phyloP scores from a whole-genome alignment of 1,140 invertebrate species.

The Semibalanus balanoides region DNA sequence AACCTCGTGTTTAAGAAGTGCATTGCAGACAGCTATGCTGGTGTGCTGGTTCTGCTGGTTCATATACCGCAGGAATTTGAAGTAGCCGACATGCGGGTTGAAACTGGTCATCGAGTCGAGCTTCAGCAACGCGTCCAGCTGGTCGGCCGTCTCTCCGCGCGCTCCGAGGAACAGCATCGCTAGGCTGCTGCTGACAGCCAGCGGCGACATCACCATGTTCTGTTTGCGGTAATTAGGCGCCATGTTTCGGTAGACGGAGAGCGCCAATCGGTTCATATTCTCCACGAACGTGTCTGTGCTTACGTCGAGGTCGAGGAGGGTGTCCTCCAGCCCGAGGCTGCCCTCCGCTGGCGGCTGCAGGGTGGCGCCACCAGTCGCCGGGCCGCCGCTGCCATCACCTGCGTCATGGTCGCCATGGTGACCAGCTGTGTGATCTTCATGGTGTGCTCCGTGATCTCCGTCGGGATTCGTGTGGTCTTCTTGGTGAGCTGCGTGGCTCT shows the following conservation, averaged over 20 bases:
- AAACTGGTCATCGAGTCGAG: neutral
- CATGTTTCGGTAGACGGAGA: neutral
- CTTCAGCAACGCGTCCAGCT: neutral
- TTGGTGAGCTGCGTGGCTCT: neutral
- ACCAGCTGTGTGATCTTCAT: neutral
- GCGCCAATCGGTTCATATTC: neutral
- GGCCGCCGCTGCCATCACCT: neutral
- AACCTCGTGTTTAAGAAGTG: neutral
- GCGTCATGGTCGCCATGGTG: neutral
- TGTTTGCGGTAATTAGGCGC: neutral
- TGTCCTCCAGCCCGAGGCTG: neutral
- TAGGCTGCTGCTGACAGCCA: neutral
- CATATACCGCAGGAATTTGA: neutral
- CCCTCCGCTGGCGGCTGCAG: neutral
- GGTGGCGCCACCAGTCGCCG: neutral
- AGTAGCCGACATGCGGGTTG: neutral
- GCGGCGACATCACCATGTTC: constrained; percentile 1
- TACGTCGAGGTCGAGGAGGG: neutral
- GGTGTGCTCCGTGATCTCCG: neutral
- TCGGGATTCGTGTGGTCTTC: neutral
- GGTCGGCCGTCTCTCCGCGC: neutral
- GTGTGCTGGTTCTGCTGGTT: neutral
- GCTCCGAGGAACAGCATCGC: neutral
- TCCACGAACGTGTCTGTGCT: neutral
- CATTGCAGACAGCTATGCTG: neutral